Conservation (phyloP, 1,140 invertebrate species). For the Ostrea edulis region DNA sequence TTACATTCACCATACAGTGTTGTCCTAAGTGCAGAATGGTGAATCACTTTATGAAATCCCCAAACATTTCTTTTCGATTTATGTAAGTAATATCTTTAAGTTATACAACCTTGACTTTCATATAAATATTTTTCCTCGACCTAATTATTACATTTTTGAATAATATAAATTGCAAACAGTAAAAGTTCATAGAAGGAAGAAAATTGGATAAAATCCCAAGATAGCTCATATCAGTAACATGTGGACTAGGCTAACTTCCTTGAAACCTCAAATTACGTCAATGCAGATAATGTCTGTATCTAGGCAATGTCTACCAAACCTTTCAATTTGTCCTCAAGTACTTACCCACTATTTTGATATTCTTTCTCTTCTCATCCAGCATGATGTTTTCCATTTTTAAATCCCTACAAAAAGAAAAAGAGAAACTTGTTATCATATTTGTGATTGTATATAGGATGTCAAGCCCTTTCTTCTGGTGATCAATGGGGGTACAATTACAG, state of each 20-base stretch:
- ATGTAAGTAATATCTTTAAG: background rate
- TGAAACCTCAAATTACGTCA: constrained; percentile 33
- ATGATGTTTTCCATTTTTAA: constrained; percentile 89
- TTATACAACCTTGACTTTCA: constrained; percentile 7
- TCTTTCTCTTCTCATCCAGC: constrained; percentile 83
- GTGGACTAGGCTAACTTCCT: constrained; percentile 21
- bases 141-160: background rate
- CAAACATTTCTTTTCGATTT: background rate
- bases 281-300: constrained; percentile 6
- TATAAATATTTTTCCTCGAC: background rate
- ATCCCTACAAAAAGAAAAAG: constrained; percentile 82
- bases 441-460: constrained; percentile 4
- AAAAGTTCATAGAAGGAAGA: constrained; percentile 16
- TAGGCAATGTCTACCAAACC: background rate
- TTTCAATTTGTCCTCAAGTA: background rate
- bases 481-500: background rate
- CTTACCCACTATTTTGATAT: constrained; percentile 87
- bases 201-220: constrained; percentile 1
- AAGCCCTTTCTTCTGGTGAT: background rate
- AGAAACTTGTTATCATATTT: constrained; percentile 29
- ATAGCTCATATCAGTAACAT: constrained; percentile 5
- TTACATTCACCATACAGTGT: background rate
- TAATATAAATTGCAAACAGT: background rate
- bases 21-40: background rate
- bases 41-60: background rate